Base-by-base conservation (phyloP, 2,888 invertebrate species). In the Gisinianus flammeolus region DNA sequence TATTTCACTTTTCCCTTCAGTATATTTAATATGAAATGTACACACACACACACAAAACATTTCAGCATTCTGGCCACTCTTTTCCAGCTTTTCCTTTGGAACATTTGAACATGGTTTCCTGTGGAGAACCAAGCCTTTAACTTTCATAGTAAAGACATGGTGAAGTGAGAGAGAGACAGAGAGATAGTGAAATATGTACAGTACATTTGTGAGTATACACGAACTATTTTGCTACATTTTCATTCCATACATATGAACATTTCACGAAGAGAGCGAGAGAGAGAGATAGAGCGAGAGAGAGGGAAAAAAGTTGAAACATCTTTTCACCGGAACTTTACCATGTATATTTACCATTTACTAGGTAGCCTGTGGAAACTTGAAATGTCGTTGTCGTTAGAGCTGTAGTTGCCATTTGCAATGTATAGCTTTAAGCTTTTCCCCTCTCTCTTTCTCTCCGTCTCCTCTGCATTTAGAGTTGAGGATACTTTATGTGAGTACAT, bases 91-190 rank as follows among this genome's bases (percentile, higher is more conserved):
- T n/a, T n/a, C n/a, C n/a, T n/a, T n/a, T n/a, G n/a, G n/a, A n/a
- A n/a, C n/a, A n/a, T 35, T 70, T 19, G 24, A 54, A 70, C 70
- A 70, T 70, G 70, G 52, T 52, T 70, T 70, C 70, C 70, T 70
- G 70, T 26, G 26, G 30, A 3, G 68, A 52, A 54, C 28, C 54
- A n/a, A 28, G 67, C 33, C 16, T 26, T 8, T 26, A 16, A 12
- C 12, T 22, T 67, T n/a, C 12, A 30, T 19, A 30, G 31, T 67
- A 4, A n/a, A n/a, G n/a, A n/a, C n/a, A n/a, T n/a, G n/a, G n/a
- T n/a, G n/a, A 3, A n/a, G 8, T 33, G 2, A 16, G n/a, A 54
- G 4, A 54, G 16, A 54, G 54, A 54, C 54, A 16, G n/a, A 54
- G 10, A 12, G 16, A n/a, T n/a, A n/a, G n/a, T n/a, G n/a, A n/a